Evolutionary conservation across 2,888 invertebrate genomes (phyloP), one percentile per base, ranked within the genome.

Genomic region (Drosophila paucipuncta): DNA sequence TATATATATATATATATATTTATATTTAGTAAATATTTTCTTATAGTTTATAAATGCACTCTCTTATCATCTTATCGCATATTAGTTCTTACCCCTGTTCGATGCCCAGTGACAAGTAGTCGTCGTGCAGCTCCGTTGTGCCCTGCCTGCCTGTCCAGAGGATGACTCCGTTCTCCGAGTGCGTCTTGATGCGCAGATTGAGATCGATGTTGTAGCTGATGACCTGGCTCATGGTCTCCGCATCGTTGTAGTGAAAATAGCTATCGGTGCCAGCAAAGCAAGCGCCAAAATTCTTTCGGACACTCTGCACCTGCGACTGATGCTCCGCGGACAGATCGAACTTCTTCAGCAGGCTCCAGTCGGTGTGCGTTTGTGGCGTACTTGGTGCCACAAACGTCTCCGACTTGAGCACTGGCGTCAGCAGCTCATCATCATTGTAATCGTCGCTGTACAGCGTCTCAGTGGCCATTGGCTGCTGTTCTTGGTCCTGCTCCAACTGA

Each of bases 191-290:
- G 83, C 97, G 94, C 93, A 99, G 96, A 94, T 97, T 97, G 91
- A 99, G 96, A 93, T 97, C 97, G 82, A 98, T 95, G 79, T 96
- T 96, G 94, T 97, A 96, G 90, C 97, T 97, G 71, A 96, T 96
- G 82, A 98, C 94, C 92, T 97, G 96, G 92, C 97, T 96, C 94
- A 97, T 95, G 68, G 98, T 97, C 82, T 97, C 96, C 55, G 97
- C 96, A 92, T 98, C 97, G 84, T 96, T 97, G 91, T 97, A 98
- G 92, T 97, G 97, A 69, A 98, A 96, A 91, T 97, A 98, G 91
- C 98, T 98, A 80, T 97, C 96, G 72, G 95, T 95, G 6, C 98
- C 98, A 52, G 95, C 95, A 92, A 98, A 98, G 86, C 96, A 97
- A 0, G 98, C 98, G 28, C 93, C 94, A 66, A 91, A 93, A 76